Evolutionary conservation across 2,797 vertebrate genomes (phyloP).

Genomic region (Moxostoma hubbsi): DNA sequence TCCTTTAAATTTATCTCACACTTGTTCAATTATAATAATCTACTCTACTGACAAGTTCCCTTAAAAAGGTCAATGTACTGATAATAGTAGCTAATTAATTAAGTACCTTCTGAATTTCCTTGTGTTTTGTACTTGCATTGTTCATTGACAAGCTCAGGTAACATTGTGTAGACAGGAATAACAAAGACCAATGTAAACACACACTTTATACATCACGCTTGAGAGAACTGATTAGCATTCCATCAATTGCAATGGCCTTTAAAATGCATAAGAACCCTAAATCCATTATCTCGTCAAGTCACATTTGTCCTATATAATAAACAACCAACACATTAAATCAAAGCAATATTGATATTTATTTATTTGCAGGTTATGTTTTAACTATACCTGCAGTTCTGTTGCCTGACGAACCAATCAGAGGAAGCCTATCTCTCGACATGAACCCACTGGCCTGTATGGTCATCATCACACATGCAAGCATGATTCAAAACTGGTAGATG

Average conservation of each 20-base stretch:
- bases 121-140: slow-evolving; percentile 20
- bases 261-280: background rate
- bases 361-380: background rate
- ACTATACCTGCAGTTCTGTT: slow-evolving; percentile 68
- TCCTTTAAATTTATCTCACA: background rate
- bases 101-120: slow-evolving; percentile 17
- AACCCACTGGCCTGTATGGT: slow-evolving; percentile 44
- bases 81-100: slow-evolving; percentile 13
- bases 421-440: slow-evolving; percentile 71
- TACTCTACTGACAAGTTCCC: background rate
- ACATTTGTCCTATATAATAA: background rate
- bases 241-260: slow-evolving; percentile 11
- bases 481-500: no score
- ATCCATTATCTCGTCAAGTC: background rate
- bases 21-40: slow-evolving; percentile 1
- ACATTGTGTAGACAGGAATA: slow-evolving; percentile 38
- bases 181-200: slow-evolving; percentile 51
- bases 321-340: background rate
- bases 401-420: slow-evolving; percentile 69
- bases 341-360: background rate
- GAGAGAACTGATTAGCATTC: slow-evolving; percentile 16
- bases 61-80: slow-evolving; percentile 3
- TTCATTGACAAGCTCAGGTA: slow-evolving; percentile 37
- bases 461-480: slow-evolving; percentile 12
- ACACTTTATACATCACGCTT: slow-evolving; percentile 25